phyloP scores from a whole-genome alignment of 2,113 vertebrate genomes.

The Gobius niger region DNA sequence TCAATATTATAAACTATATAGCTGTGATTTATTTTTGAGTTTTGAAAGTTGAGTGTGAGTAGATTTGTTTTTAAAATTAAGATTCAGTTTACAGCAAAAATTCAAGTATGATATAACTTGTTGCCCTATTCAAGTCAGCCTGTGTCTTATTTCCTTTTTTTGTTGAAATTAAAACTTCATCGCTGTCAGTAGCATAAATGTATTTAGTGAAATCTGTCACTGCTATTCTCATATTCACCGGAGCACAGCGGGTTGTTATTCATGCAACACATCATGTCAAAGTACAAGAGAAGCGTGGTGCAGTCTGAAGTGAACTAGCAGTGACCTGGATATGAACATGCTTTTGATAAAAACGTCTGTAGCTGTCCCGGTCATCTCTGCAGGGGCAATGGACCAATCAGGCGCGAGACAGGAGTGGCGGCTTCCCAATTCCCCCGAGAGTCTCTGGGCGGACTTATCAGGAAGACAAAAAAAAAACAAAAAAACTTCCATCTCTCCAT shows the following conservation, averaged over 20 bases:
- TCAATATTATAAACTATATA: no score
- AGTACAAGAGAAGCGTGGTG: not conserved
- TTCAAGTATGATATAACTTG: no score
- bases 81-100: no score
- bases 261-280: not conserved
- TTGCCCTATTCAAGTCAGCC: no score
- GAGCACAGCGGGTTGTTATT: not conserved
- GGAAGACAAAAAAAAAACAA: not conserved
- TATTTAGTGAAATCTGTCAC: conserved; percentile 5
- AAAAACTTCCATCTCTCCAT: conserved; percentile 14
- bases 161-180: not conserved
- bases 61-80: no score
- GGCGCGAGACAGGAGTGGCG: conserved; percentile 1
- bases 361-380: not conserved
- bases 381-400: conserved; percentile 8
- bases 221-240: not conserved
- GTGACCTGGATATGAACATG: conserved; percentile 1
- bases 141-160: no score
- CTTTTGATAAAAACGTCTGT: conserved; percentile 3
- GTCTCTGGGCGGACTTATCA: conserved; percentile 21
- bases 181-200: not conserved
- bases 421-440: conserved; percentile 6
- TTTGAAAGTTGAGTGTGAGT: no score
- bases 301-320: not conserved
- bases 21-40: no score